Evolutionary conservation across 2,113 vertebrate species (phyloP).

Genomic region (Limnothrissa miodon): DNA sequence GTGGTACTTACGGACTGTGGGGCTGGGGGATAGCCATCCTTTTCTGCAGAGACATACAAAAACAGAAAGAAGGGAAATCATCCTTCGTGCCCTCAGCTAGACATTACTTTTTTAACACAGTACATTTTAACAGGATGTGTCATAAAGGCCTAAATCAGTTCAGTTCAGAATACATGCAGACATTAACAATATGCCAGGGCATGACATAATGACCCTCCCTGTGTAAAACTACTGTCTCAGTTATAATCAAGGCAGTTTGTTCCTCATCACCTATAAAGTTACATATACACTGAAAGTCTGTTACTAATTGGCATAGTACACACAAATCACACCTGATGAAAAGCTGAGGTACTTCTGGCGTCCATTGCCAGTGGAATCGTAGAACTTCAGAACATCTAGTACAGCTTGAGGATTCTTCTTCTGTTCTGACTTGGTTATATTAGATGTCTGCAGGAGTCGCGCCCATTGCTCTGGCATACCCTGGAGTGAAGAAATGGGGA

Average conservation of each 20-base stretch:
- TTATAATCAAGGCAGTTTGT: neutral
- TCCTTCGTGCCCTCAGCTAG: neutral
- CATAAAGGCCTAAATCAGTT: neutral
- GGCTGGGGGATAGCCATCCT: conserved; percentile 89
- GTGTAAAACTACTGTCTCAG: neutral
- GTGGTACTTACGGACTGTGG: conserved; percentile 81
- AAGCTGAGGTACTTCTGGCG: conserved; percentile 99
- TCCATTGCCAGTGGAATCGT: conserved; percentile 91
- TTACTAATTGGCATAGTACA: conserved; percentile 35
- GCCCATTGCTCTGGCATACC: conserved; percentile 99
- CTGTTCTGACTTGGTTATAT: conserved; percentile 97
- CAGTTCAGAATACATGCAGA: neutral
- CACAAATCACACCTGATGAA: conserved; percentile 76
- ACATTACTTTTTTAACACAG: neutral
- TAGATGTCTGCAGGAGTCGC: conserved; percentile 92
- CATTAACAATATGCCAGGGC: neutral
- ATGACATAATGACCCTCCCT: no score
- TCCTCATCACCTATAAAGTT: neutral
- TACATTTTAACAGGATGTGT: neutral
- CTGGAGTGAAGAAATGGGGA: conserved; percentile 56
- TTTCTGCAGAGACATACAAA: conserved; percentile 74
- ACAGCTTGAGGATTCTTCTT: conserved; percentile 99
- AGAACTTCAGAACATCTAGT: conserved; percentile 95
- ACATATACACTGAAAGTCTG: neutral
- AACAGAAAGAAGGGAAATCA: neutral